Base-by-base conservation (phyloP, 2,113 vertebrate genomes). In the Rutilus rutilus region DNA sequence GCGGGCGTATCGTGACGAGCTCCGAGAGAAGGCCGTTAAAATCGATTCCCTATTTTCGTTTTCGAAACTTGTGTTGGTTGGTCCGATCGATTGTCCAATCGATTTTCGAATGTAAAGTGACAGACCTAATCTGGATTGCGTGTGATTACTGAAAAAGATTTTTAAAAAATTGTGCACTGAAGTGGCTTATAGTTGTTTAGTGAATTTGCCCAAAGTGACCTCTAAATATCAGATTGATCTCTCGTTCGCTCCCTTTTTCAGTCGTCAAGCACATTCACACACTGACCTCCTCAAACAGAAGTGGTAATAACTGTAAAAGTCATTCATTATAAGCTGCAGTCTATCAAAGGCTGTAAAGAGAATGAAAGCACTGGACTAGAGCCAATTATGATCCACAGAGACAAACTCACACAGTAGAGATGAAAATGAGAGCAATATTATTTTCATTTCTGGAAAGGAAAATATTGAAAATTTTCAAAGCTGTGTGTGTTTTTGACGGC, bases 331-430 rank as follows among this genome's bases (percentile, higher is more conserved):
- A 75, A 82, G 50, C 62, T 54, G 27, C 78, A 76, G 60, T 78
- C 84, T 25, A 42, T 71, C 75, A 85, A 59, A 88, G n/a, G 62
- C 83, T 75, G 67, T 47, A 30, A 57, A 88, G 79, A 83, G 39
- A 85, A 88, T 85, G 54, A 59, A 80, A 25, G 36, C 36, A 23
- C 30, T 83, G 73, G 79, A 88, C 50, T 11, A 84, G 47, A 83
- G 87, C 84, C 87, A 64, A 79, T 88, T 88, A 86, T 74, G 27
- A 75, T 79, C 65, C 71, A 60, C 47, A 60, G 69, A 82, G 19
- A 78, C 45, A 82, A 47, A 82, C 67, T 57, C 57, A 50, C 67
- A 30, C 47, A 50, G 79, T 64, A 4, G 60, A 64, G 23, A 25
- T 74, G 65, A 67, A 86, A 82, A 50, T 19, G 77, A 86, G 85